A percentile compares a stretch with the other conserved stretches of the same genome.
These are phyloP conservation scores for Oasisia sp. DNA, from an alignment of 2,888 invertebrate genomes.

Conservation along the genomic window DNA sequence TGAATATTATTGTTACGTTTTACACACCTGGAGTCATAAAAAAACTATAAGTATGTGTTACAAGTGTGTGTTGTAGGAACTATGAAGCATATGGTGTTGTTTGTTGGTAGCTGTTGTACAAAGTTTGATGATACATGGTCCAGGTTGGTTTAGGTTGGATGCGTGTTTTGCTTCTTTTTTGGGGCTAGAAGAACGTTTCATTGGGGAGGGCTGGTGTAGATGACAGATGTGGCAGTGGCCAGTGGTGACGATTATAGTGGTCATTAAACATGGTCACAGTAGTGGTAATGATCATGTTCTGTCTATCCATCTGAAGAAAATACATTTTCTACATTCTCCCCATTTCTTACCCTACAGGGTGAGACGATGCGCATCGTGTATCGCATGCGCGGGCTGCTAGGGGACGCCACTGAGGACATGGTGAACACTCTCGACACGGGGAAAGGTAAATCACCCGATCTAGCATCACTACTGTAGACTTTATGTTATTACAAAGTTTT, in stretches of 20 bases:
- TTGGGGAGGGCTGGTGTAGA: too few species aligned
- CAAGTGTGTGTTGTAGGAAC: too few species aligned
- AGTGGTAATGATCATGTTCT: background rate
- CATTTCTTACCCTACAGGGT: constrained; percentile 71
- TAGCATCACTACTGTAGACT: background rate
- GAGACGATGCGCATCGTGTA: constrained; percentile 98
- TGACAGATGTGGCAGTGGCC: background rate
- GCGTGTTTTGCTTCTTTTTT: too few species aligned
- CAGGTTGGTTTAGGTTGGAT: too few species aligned
- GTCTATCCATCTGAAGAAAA: background rate
- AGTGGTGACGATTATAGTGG: background rate
- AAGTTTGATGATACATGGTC: too few species aligned
- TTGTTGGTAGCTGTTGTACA: too few species aligned
- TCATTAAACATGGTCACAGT: background rate
- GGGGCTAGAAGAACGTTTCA: too few species aligned
- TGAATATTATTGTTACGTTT: too few species aligned
- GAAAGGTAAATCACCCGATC: constrained; percentile 62
- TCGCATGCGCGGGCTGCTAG: constrained; percentile 95
- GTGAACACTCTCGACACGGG: constrained; percentile 91
- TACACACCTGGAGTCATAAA: too few species aligned
- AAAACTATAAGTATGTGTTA: too few species aligned
- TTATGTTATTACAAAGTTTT: background rate
- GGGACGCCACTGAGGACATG: constrained; percentile 99
- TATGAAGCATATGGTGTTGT: too few species aligned
- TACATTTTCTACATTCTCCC: background rate